Conservation (phyloP, 2,113 vertebrate species). For the Mastomys natalensis region DNA sequence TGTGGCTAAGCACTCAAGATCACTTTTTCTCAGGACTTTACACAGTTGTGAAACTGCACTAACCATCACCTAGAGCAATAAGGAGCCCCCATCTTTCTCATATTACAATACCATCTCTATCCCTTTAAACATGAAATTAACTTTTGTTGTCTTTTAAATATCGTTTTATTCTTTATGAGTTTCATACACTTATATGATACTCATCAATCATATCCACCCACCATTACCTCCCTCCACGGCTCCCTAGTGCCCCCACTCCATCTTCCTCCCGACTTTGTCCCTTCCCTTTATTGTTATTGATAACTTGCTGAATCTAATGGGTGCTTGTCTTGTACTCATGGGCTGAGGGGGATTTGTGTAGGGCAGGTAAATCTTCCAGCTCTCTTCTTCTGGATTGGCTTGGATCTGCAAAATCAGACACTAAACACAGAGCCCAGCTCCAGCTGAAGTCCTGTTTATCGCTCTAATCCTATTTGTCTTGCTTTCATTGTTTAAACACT, state of each 20-base stretch:
- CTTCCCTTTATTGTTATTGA: not conserved
- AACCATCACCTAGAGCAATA: not conserved
- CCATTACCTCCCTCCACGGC: not conserved
- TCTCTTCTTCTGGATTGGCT: not conserved
- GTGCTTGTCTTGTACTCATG: no score
- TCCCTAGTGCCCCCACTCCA: not conserved
- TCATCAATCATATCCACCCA: no score
- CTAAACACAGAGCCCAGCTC: no score
- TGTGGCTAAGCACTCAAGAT: not conserved
- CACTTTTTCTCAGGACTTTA: not conserved
- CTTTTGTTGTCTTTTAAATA: not conserved
- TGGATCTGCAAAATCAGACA: not conserved
- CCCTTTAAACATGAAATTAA: not conserved
- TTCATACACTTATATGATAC: not conserved
- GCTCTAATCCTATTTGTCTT: not conserved
- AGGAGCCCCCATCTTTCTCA: no score
- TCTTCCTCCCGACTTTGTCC: no score
- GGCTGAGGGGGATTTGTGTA: not conserved
- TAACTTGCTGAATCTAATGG: not conserved
- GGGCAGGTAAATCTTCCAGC: not conserved
- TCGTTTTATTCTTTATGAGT: not conserved
- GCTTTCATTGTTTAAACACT: not conserved
- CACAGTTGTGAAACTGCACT: not conserved
- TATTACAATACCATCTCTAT: not conserved
- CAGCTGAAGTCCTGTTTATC: not conserved